These are phyloP conservation scores for Seriola dumerili DNA, from an alignment of 2,113 vertebrate genomes.

Conservation along the genomic window DNA sequence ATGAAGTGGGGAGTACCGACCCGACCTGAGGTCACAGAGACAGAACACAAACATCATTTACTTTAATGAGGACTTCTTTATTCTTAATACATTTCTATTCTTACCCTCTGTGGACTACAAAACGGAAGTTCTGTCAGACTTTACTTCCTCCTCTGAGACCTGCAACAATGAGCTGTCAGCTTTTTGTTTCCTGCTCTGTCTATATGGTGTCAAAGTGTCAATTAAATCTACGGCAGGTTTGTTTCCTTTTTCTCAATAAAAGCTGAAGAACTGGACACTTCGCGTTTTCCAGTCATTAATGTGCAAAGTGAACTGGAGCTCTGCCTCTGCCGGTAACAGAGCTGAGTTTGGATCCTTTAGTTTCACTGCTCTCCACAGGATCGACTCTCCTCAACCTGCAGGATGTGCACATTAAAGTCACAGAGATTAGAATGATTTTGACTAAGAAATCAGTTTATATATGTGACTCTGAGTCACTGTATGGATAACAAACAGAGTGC, in stretches of 20 bases:
- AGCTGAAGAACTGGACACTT: neutral
- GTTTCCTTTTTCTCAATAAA: neutral
- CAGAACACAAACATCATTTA: neutral
- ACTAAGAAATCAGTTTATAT: no score
- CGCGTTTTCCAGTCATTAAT: neutral
- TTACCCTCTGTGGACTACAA: neutral
- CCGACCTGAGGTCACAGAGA: conserved; percentile 84
- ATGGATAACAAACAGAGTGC: no score
- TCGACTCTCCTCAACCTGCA: no score
- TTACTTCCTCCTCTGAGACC: neutral
- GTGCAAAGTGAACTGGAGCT: no score
- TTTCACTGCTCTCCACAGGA: no score
- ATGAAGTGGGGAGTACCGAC: conserved; percentile 99
- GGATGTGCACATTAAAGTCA: no score
- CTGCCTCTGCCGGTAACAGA: no score
- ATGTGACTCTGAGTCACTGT: no score
- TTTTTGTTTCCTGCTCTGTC: neutral
- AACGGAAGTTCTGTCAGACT: neutral
- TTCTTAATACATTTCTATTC: neutral
- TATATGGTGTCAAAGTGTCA: conserved; percentile 11
- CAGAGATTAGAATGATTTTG: no score
- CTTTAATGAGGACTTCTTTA: neutral
- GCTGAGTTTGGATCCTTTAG: no score
- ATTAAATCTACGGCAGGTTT: no score
- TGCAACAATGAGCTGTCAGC: no score